Percentiles rank a stretch among this genome's conserved stretches.
These are phyloP conservation scores for Hyla sarda DNA, from an alignment of 2,113 vertebrate species.

Conservation along the genomic window DNA sequence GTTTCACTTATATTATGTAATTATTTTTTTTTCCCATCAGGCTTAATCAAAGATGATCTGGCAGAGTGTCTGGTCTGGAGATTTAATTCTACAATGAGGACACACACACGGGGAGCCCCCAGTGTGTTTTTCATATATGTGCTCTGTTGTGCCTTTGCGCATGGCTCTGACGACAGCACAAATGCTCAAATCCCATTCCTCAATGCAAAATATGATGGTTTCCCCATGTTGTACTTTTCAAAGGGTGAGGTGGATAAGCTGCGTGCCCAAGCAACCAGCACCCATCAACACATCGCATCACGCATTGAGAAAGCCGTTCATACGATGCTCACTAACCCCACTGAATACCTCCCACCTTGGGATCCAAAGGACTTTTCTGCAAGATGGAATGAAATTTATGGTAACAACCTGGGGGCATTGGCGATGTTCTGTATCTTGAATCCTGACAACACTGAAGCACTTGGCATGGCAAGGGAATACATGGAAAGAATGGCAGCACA, in stretches of 20 bases:
- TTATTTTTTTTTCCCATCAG: constrained; percentile 43
- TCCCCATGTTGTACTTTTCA: constrained; percentile 95
- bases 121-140: constrained; percentile 94
- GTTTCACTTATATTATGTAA: too few species aligned
- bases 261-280: constrained; percentile 75
- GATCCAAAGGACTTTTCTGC: constrained; percentile 88
- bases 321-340: constrained; percentile 86
- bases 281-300: constrained; percentile 81
- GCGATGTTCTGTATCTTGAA: constrained; percentile 96
- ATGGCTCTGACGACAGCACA: constrained; percentile 68
- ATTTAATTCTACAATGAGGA: constrained; percentile 94
- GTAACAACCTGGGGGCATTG: constrained; percentile 93
- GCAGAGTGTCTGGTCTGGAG: constrained; percentile 75
- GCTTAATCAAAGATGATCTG: constrained; percentile 82
- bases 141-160: constrained; percentile 77
- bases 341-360: constrained; percentile 95
- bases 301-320: constrained; percentile 85
- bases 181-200: constrained; percentile 84
- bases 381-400: constrained; percentile 97
- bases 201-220: constrained; percentile 91
- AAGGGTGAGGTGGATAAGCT: constrained; percentile 81
- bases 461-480: constrained; percentile 90
- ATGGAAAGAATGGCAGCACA: constrained; percentile 99
- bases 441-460: constrained; percentile 88
- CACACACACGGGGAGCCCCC: constrained; percentile 93